Evolutionary conservation across 2,888 invertebrate species (phyloP).

Genomic region (Clitarchus hookeri): DNA sequence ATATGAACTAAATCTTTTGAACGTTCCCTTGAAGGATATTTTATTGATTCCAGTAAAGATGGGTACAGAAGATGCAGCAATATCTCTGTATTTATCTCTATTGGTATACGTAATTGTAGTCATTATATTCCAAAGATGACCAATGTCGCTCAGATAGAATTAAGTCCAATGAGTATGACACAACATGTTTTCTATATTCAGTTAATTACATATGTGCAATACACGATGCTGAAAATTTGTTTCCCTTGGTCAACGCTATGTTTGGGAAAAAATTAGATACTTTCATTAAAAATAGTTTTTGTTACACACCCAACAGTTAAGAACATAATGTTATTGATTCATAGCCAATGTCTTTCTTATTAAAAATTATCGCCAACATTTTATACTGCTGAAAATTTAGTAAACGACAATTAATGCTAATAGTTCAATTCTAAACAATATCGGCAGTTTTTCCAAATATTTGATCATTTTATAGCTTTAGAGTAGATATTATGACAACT

Average conservation of each 20-base stretch:
- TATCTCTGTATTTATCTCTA: not conserved
- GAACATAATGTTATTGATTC: not conserved
- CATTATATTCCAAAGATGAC: not conserved
- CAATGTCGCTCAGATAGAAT: not conserved
- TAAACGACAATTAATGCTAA: not conserved
- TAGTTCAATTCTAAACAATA: not conserved
- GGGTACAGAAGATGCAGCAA: not conserved
- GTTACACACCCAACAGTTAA: not conserved
- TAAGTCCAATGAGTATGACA: not conserved
- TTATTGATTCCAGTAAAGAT: not conserved
- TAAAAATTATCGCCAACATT: not conserved
- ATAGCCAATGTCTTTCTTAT: not conserved
- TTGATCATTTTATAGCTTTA: not conserved
- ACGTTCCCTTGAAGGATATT: not conserved
- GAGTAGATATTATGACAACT: not conserved
- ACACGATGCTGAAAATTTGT: not conserved
- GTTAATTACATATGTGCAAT: slow-evolving; percentile 8
- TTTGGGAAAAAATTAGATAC: not conserved
- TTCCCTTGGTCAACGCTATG: not conserved
- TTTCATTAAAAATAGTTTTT: not conserved
- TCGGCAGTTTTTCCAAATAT: not conserved
- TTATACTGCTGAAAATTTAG: not conserved
- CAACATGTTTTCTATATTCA: not conserved
- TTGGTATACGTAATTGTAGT: not conserved
- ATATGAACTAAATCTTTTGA: not conserved